Percentiles rank a stretch among this genome's conserved stretches.
phyloP scores from a whole-genome alignment of 2,797 vertebrate genomes.

The Hyperoplus lanceolatus region DNA sequence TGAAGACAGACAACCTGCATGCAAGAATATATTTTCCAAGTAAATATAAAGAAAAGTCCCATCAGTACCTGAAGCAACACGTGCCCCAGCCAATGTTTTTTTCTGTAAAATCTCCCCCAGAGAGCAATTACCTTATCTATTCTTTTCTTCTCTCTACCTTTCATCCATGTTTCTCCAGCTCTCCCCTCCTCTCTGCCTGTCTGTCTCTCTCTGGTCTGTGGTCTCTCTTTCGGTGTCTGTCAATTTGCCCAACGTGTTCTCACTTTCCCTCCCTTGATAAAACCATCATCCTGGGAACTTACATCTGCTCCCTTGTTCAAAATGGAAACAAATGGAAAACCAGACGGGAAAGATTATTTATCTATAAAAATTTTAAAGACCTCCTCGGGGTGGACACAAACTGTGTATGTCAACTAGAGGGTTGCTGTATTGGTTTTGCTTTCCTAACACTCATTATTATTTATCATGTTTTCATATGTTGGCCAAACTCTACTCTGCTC shows the following conservation, averaged over 20 bases:
- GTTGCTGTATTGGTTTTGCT: not conserved
- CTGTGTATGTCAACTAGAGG: too few relatives aligned
- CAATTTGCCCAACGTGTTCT: not conserved
- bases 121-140: not conserved
- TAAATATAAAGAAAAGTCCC: too few relatives aligned
- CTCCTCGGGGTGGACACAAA: too few relatives aligned
- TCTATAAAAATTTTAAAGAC: too few relatives aligned
- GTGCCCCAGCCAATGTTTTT: not conserved
- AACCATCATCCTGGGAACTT: not conserved
- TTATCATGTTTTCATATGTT: not conserved
- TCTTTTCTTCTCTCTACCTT: not conserved
- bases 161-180: not conserved
- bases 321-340: too few relatives aligned
- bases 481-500: not conserved
- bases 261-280: not conserved
- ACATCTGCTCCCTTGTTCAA: too few relatives aligned
- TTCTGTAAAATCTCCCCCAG: not conserved
- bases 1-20: not conserved
- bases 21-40: too few relatives aligned
- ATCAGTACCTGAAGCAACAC: too few relatives aligned
- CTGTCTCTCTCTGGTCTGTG: not conserved
- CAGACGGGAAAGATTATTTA: too few relatives aligned
- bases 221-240: not conserved
- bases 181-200: not conserved
- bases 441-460: not conserved